A percentile compares a stretch with the other conserved stretches of the same genome.
These are phyloP conservation scores for Pelochelys cantorii DNA, from an alignment of 2,797 vertebrate genomes.

Conservation along the genomic window DNA sequence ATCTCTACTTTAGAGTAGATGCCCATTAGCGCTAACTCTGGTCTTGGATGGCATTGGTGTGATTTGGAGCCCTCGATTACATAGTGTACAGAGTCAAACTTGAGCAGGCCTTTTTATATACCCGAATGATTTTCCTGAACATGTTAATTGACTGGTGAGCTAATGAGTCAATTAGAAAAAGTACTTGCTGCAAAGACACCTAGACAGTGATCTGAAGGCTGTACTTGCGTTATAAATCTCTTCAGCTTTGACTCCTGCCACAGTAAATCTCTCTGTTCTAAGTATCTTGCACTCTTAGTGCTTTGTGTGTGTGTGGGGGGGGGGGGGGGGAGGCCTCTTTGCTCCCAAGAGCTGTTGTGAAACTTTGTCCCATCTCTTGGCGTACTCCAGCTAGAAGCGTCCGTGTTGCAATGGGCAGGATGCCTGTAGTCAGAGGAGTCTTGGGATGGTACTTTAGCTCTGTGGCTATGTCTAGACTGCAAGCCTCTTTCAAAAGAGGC, in stretches of 20 bases:
- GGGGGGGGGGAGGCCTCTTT: conserved; percentile 14
- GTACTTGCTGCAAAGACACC: conserved; percentile 54
- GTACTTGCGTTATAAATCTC: conserved; percentile 31
- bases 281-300: conserved; percentile 56
- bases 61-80: background rate
- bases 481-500: too few species aligned
- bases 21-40: background rate
- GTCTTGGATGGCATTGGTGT: accelerated
- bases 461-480: background rate
- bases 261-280: conserved; percentile 42
- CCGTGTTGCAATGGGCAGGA: background rate
- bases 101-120: conserved; percentile 17
- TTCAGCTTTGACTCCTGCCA: conserved; percentile 42
- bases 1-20: background rate
- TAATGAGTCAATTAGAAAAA: conserved; percentile 76
- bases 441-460: background rate
- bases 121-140: background rate
- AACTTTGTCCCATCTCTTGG: background rate
- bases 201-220: conserved; percentile 44
- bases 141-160: background rate
- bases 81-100: accelerated
- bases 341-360: conserved; percentile 28
- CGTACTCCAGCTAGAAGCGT: background rate
- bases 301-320: background rate
- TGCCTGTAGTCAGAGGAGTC: background rate